Evolutionary conservation across 2,797 vertebrate species (phyloP), one percentile per base, ranked within the genome.

Genomic region (Thalassophryne amazonica): DNA sequence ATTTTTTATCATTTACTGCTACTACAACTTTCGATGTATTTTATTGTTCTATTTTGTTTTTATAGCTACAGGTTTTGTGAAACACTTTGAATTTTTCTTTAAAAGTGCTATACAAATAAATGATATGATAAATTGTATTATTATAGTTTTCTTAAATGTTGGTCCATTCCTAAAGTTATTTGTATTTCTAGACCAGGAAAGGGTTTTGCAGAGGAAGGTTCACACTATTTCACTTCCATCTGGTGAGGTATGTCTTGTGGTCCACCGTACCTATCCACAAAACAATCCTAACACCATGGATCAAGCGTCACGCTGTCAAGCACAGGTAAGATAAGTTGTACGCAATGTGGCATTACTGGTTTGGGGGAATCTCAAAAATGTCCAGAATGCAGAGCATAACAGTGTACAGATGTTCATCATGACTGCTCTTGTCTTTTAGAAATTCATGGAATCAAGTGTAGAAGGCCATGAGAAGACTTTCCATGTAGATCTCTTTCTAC

Each of bases 121-220:
- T n/a, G n/a, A n/a, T n/a, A n/a, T n/a, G n/a, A n/a, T n/a, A n/a
- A n/a, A n/a, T n/a, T n/a, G n/a, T n/a, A n/a, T n/a, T n/a, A n/a
- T n/a, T n/a, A n/a, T n/a, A n/a, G n/a, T n/a, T n/a, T n/a, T n/a
- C n/a, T n/a, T n/a, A n/a, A n/a, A n/a, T n/a, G n/a, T n/a, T n/a
- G n/a, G n/a, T n/a, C n/a, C n/a, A n/a, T n/a, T n/a, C n/a, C n/a
- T n/a, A n/a, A n/a, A n/a, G n/a, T n/a, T n/a, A n/a, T n/a, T n/a
- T n/a, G n/a, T n/a, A n/a, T n/a, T 37, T 24, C 33, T 4, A 86
- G 85, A 30, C 9, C 83, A 81, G 14, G 61, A 84, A 50, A 75
- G 73, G 14, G 78, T 86, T 29, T 45, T 86, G 37, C 19, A 34
- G 4, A 79, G 29, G 15, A 67, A 60, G 18, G 35, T 57, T 20